Base-by-base conservation (phyloP, 2,888 invertebrate genomes). In the Aporophyla nigra region DNA sequence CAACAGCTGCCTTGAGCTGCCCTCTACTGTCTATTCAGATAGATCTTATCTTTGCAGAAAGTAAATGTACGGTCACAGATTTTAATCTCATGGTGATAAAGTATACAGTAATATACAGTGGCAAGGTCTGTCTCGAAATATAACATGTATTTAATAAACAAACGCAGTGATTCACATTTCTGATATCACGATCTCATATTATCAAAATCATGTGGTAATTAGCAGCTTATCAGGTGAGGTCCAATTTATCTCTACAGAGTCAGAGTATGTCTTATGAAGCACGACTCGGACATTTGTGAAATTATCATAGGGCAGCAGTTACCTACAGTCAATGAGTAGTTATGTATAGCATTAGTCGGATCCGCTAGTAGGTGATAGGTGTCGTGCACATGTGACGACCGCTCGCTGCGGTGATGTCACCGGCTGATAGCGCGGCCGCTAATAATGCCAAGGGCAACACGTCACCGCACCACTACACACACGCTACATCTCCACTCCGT, bases 381-480 rank as follows among this genome's bases (percentile, higher is more conserved):
- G 79, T 33, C 54, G 65, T 21, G 71, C 49, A 51, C 67, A 61
- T 54, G 79, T 19, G 54, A n/a, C 43, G 78, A 63, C 82, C 54
- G 53, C 12, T 12, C 33, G 69, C 9, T 19, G 76, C 82, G 89
- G 81, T 92, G 92, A 92, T 89, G 90, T 91, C 91, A 92, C 74
- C 90, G 74, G 76, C 85, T 88, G 91, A 89, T 89, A 88, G 89
- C 88, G 86, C 78, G 87, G 85, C 84, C 87, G 90, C 91, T 91
- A 94, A 93, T 93, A 94, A 94, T 93, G 95, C 93, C 95, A 95
- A 94, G 95, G 95, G 94, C 94, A 89, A 89, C 90, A 86, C 91
- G 91, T 90, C 91, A 90, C 77, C 90, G 76, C 65, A 73, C 49
- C 71, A 56, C 80, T 58, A 46, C 14, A 63, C 83, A 82, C 69